These are phyloP conservation scores for Malurus splendens DNA, from an alignment of 2,797 vertebrate genomes.

Conservation along the genomic window DNA sequence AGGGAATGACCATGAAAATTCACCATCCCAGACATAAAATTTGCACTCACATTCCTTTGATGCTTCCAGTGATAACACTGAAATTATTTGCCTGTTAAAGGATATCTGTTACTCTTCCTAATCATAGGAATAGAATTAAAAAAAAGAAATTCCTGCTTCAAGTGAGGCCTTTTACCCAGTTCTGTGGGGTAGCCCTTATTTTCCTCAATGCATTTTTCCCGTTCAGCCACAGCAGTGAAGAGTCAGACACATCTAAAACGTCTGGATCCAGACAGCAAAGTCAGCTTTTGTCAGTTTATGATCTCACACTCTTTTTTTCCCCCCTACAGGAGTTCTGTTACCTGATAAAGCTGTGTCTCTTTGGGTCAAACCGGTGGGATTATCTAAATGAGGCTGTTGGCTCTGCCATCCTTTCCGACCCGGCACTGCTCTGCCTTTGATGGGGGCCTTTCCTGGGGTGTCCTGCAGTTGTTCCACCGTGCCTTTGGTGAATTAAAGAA, in stretches of 20 bases:
- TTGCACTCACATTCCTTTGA: neutral
- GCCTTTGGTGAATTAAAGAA: neutral
- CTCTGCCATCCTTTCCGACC: accelerated
- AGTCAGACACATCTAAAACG: neutral
- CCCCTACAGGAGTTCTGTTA: neutral
- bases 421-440: neutral
- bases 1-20: neutral
- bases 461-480: neutral
- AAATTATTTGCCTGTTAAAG: neutral
- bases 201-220: neutral
- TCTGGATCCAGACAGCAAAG: neutral
- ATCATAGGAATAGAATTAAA: neutral
- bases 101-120: neutral
- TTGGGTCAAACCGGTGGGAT: neutral
- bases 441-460: neutral
- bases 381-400: neutral
- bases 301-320: neutral
- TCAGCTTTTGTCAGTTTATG: neutral
- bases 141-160: neutral
- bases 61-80: neutral
- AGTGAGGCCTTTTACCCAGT: neutral
- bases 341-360: neutral
- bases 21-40: neutral
- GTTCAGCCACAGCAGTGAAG: neutral
- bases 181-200: neutral